Evolutionary conservation across 2,888 invertebrate genomes (phyloP).

Genomic region (Chalcosyrphus nemorum): DNA sequence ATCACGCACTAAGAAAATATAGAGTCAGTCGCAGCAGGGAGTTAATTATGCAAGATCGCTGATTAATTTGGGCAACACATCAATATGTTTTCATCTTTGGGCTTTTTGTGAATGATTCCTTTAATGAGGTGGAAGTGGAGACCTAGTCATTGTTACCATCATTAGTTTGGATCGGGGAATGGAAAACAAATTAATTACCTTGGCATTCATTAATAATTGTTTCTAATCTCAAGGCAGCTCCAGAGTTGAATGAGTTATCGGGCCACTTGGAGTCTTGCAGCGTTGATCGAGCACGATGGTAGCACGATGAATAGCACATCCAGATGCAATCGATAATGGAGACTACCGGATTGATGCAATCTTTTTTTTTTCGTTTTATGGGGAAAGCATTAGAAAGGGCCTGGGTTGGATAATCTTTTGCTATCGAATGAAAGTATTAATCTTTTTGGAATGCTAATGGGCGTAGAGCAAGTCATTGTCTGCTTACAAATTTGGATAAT

Average conservation of each 20-base stretch:
- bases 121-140: conserved; percentile 46
- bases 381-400: conserved; percentile 32
- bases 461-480: not conserved
- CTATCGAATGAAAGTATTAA: not conserved
- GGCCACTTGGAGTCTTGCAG: conserved; percentile 18
- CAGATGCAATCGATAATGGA: conserved; percentile 34
- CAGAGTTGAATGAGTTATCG: conserved; percentile 46
- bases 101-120: not conserved
- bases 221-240: conserved; percentile 18
- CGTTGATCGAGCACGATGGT: conserved; percentile 47
- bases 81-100: conserved; percentile 8
- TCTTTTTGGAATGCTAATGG: not conserved
- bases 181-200: conserved; percentile 50
- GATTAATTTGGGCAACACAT: conserved; percentile 54
- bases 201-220: conserved; percentile 59
- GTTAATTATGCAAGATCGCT: conserved; percentile 55
- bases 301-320: conserved; percentile 31
- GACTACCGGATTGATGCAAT: conserved; percentile 29
- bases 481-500: no score
- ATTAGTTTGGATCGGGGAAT: conserved; percentile 33
- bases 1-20: not conserved
- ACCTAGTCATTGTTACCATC: conserved; percentile 27
- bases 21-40: conserved; percentile 7
- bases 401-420: not conserved
- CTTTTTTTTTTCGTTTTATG: no score